Evolutionary conservation across 2,888 invertebrate species (phyloP).

Genomic region (Palloptera scutellata): DNA sequence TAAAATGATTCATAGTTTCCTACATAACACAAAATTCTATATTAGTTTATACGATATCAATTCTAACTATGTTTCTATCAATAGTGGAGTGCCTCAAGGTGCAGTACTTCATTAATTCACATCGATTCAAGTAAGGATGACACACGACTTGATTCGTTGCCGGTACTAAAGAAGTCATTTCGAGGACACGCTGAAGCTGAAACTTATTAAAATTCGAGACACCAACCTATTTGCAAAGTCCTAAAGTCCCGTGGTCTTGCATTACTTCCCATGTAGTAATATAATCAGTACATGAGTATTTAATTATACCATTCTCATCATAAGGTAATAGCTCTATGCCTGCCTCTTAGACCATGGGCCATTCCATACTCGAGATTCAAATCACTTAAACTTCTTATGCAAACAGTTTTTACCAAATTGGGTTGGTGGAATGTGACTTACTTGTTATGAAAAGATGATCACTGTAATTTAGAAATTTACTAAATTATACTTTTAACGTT

Average conservation of each 20-base stretch:
- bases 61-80: too few relatives aligned
- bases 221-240: conserved; percentile 74
- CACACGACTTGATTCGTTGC: conserved; percentile 76
- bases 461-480: conserved; percentile 35
- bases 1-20: too few relatives aligned
- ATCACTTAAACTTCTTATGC: conserved; percentile 73
- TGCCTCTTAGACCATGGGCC: conserved; percentile 88
- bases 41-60: too few relatives aligned
- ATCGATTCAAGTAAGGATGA: conserved; percentile 80
- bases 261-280: conserved; percentile 78
- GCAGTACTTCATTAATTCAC: conserved; percentile 74
- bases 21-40: too few relatives aligned
- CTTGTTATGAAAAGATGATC: conserved; percentile 78
- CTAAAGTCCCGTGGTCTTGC: conserved; percentile 73
- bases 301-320: conserved; percentile 68
- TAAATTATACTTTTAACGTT: neutral
- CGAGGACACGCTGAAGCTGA: conserved; percentile 74
- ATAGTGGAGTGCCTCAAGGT: too few relatives aligned
- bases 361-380: conserved; percentile 83
- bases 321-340: conserved; percentile 68
- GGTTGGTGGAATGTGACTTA: conserved; percentile 84
- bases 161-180: conserved; percentile 70
- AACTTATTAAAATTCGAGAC: conserved; percentile 79
- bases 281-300: conserved; percentile 73
- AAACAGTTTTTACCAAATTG: conserved; percentile 75